Evolutionary conservation across 2,888 invertebrate species (phyloP).

Genomic region (Trichopoda pennipes): DNA sequence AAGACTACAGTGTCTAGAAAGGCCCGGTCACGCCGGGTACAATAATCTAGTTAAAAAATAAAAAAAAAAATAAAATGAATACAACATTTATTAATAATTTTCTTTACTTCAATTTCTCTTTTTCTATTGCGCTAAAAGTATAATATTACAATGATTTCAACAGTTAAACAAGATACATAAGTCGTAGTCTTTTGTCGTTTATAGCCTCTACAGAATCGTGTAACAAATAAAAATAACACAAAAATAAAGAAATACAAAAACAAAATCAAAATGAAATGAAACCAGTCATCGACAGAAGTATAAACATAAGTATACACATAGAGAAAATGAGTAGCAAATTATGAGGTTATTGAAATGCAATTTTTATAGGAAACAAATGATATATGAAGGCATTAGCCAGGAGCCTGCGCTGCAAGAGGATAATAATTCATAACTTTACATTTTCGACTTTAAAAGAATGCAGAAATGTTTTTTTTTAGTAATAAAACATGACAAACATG

Average conservation of each 20-base stretch:
- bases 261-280: constrained; percentile 2
- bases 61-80: no score
- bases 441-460: no score
- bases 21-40: no score
- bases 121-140: background rate
- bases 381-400: no score
- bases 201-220: background rate
- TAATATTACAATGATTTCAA: background rate
- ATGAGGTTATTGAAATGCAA: no score
- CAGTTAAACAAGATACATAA: background rate
- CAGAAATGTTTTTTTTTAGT: no score
- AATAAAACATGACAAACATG: no score
- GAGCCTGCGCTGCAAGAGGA: no score
- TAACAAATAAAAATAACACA: background rate
- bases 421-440: no score
- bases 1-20: no score
- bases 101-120: background rate
- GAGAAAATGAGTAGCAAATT: background rate
- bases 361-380: no score
- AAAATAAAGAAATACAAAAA: background rate
- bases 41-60: no score
- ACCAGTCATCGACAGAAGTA: constrained; percentile 1
- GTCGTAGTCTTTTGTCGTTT: background rate
- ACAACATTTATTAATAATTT: background rate
- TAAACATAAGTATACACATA: constrained; percentile 2